These are phyloP conservation scores for Emydocephalus ijimae DNA, from an alignment of 2,113 vertebrate species.

Conservation along the genomic window DNA sequence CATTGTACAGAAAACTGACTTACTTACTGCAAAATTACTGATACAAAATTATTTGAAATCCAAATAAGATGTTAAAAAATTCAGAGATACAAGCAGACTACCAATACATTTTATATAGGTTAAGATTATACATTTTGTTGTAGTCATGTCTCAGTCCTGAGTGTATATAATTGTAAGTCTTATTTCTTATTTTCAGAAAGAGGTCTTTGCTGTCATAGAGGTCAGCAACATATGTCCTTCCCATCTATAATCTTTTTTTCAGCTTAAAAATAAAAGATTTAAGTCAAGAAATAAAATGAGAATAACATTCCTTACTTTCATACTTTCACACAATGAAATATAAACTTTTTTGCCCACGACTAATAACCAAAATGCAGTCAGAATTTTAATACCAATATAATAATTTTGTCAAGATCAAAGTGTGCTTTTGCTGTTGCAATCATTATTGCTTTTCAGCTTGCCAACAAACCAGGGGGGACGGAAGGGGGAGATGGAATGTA, in stretches of 20 bases:
- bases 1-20: not conserved
- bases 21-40: not conserved
- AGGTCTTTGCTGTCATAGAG: conserved; percentile 56
- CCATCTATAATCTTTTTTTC: conserved; percentile 66
- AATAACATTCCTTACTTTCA: conserved; percentile 17
- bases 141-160: not conserved
- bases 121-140: not conserved
- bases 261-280: conserved; percentile 61
- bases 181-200: conserved; percentile 56
- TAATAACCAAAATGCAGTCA: not conserved
- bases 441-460: too few relatives aligned
- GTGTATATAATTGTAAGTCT: conserved; percentile 28
- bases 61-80: not conserved
- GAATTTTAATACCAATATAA: not conserved
- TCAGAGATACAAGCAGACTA: not conserved
- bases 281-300: conserved; percentile 56
- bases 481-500: too few relatives aligned
- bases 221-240: conserved; percentile 62
- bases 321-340: not conserved
- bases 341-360: not conserved
- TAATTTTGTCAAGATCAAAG: not conserved
- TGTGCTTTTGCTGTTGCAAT: too few relatives aligned
- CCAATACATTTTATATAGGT: not conserved
- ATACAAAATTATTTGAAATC: not conserved
- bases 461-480: too few relatives aligned